Evolutionary conservation across 1,140 invertebrate genomes (phyloP).

Genomic region (Hydropsyche tenuis): DNA sequence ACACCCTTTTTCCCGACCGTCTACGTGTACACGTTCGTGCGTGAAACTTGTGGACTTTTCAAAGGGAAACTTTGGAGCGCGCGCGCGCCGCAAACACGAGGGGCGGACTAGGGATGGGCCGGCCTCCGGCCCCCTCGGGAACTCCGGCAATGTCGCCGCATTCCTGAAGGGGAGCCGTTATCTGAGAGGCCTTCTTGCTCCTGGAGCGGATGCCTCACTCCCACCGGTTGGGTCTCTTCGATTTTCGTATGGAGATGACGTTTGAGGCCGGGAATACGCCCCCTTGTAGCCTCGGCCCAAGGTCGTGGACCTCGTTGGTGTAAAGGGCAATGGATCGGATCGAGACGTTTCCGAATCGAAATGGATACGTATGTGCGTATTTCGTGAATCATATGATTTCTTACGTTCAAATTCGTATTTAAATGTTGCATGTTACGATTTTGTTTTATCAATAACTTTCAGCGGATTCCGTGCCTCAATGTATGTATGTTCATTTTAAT

Average conservation of each 20-base stretch:
- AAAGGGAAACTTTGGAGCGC: conserved; percentile 31
- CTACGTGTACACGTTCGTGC: background rate
- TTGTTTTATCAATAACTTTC: too few species aligned
- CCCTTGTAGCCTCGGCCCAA: background rate
- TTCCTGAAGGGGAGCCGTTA: conserved; percentile 25
- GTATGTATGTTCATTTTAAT: too few species aligned
- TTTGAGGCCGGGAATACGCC: background rate
- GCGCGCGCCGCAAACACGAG: conserved; percentile 30
- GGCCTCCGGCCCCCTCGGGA: conserved; percentile 2
- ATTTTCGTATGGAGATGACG: background rate
- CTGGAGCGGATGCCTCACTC: background rate
- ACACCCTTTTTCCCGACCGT: too few species aligned
- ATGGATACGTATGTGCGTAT: too few species aligned
- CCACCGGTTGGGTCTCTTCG: background rate
- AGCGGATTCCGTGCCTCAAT: too few species aligned
- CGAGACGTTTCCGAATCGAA: too few species aligned
- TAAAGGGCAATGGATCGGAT: too few species aligned
- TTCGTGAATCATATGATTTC: too few species aligned
- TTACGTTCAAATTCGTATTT: too few species aligned
- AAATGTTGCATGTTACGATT: too few species aligned
- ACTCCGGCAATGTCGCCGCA: conserved; percentile 30
- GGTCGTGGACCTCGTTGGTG: too few species aligned
- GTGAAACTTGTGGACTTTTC: conserved; percentile 23
- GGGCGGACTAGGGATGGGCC: background rate
- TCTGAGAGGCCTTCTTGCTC: background rate